A percentile compares a stretch with the other conserved stretches of the same genome.
Conservation (phyloP, 1,140 invertebrate genomes). For the Tenebrio molitor region DNA sequence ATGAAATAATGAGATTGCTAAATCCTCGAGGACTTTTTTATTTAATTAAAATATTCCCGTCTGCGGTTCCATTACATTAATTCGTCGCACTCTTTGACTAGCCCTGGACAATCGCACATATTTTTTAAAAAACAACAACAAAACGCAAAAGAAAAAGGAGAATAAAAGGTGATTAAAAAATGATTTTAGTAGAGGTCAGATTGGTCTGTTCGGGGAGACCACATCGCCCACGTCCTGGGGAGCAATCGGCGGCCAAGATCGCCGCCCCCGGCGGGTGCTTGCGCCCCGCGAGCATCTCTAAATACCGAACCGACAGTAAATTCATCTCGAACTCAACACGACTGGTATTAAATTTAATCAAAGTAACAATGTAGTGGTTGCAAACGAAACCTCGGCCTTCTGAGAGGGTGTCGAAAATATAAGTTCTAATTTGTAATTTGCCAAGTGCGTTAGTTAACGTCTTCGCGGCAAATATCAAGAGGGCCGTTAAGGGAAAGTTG, state of each 20-base stretch:
- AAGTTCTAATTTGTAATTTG: slow-evolving; percentile 62
- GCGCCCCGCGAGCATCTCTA: slow-evolving; percentile 18
- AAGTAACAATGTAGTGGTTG: slow-evolving; percentile 56
- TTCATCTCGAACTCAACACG: slow-evolving; percentile 51
- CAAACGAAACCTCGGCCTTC: slow-evolving; percentile 54
- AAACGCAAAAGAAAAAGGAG: too few species aligned
- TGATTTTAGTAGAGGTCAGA: background rate
- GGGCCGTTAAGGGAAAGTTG: slow-evolving; percentile 60
- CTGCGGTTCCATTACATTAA: background rate
- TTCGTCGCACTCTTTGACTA: background rate
- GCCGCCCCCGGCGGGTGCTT: background rate
- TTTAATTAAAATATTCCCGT: slow-evolving; percentile 38
- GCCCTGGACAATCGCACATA: too few species aligned
- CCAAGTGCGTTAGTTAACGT: slow-evolving; percentile 61
- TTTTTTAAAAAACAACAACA: too few species aligned
- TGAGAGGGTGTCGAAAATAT: slow-evolving; percentile 60
- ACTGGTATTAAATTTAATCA: slow-evolving; percentile 58
- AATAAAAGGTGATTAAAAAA: background rate
- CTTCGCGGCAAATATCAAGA: slow-evolving; percentile 57
- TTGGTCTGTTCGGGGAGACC: background rate
- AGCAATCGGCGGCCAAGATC: background rate
- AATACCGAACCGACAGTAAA: slow-evolving; percentile 50
- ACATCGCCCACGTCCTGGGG: too few species aligned
- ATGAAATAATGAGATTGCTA: slow-evolving; percentile 42
- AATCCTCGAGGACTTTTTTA: slow-evolving; percentile 28